phyloP scores from a whole-genome alignment of 2,888 invertebrate species.

The Oeneis ivallda region DNA sequence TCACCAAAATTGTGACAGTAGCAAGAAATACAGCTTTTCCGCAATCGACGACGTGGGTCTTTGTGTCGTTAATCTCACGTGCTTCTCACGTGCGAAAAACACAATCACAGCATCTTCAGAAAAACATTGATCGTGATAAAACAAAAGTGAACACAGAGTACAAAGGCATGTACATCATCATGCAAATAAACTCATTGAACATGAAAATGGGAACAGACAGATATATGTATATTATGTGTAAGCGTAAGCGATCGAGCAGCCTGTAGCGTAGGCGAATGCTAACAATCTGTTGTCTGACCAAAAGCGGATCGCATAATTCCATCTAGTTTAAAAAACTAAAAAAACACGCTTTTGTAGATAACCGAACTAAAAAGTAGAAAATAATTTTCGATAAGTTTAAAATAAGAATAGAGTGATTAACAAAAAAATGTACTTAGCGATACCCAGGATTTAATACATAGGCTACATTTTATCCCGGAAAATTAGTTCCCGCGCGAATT shows the following conservation, averaged over 20 bases:
- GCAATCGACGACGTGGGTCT: too few relatives aligned
- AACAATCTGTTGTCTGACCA: constrained; percentile 45
- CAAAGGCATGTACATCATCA: constrained; percentile 5
- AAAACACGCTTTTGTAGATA: too few relatives aligned
- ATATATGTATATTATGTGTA: constrained; percentile 13
- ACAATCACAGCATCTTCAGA: not conserved
- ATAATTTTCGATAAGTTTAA: too few relatives aligned
- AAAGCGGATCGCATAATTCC: constrained; percentile 12
- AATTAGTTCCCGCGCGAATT: too few relatives aligned
- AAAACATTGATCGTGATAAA: not conserved
- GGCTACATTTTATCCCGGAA: too few relatives aligned
- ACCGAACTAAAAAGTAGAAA: too few relatives aligned
- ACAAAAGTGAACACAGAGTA: constrained; percentile 3
- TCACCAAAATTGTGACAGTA: too few relatives aligned
- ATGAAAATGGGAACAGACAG: constrained; percentile 37
- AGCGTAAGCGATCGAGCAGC: constrained; percentile 31
- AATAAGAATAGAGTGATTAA: too few relatives aligned
- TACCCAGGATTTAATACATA: too few relatives aligned
- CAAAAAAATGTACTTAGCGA: too few relatives aligned
- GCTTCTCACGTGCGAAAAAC: too few relatives aligned
- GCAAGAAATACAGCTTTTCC: not conserved
- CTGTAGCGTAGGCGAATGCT: constrained; percentile 53
- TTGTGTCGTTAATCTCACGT: too few relatives aligned
- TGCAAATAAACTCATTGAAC: constrained; percentile 34
- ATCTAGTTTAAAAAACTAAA: not conserved